phyloP scores from a whole-genome alignment of 2,888 invertebrate species.

The Griposia aprilina region DNA sequence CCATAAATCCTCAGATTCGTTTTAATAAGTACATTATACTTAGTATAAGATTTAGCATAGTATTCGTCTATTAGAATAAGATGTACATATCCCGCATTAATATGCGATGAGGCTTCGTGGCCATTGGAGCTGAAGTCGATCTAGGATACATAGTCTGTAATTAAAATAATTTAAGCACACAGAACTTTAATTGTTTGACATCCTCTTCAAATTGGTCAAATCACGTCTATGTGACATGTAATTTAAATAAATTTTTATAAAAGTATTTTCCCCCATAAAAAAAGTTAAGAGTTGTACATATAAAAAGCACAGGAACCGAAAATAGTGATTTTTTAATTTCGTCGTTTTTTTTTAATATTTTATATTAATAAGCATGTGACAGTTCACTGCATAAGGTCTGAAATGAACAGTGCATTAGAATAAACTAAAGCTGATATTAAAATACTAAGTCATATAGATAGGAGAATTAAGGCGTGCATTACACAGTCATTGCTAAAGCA shows the following conservation, averaged over 20 bases:
- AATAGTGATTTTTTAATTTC: slow-evolving; percentile 48
- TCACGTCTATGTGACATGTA: slow-evolving; percentile 12
- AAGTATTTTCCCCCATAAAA: slow-evolving; percentile 3
- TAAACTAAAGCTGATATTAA: background rate
- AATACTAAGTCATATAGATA: background rate
- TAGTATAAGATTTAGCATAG: slow-evolving; percentile 14
- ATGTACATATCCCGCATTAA: slow-evolving; percentile 53
- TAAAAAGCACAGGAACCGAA: slow-evolving; percentile 43
- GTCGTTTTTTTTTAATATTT: slow-evolving; percentile 7
- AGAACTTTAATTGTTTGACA: slow-evolving; percentile 11
- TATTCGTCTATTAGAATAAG: slow-evolving; percentile 43
- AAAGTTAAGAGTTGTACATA: slow-evolving; percentile 48
- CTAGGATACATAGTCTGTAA: slow-evolving; percentile 7
- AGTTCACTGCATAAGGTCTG: background rate
- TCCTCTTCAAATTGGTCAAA: slow-evolving; percentile 7
- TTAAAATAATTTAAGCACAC: background rate
- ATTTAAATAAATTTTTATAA: slow-evolving; percentile 4
- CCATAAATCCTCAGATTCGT: slow-evolving; percentile 11
- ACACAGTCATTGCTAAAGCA: slow-evolving; percentile 1
- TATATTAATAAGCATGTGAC: background rate
- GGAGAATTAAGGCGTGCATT: background rate
- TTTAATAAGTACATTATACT: background rate
- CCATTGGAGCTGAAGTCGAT: slow-evolving; percentile 13
- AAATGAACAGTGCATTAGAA: background rate
- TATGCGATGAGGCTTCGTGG: slow-evolving; percentile 39